Base-by-base conservation (phyloP, 1,140 invertebrate species). In the Latrodectus geometricus region DNA sequence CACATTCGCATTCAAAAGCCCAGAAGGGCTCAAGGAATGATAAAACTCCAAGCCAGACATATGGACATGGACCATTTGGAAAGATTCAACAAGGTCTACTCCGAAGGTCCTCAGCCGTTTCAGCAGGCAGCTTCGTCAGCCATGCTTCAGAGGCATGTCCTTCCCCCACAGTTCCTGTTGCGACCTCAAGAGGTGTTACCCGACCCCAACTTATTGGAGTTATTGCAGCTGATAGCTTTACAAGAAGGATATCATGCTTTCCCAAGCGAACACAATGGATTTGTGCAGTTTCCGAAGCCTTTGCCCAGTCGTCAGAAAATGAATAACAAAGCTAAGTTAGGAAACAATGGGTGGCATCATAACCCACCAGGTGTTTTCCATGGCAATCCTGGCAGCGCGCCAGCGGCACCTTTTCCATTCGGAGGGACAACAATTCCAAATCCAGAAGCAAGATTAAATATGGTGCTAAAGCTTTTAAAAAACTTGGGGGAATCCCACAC, bases 1-100 rank as follows among this genome's bases (percentile, higher is more conserved):
- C 83, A 77, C 15, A 49, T 86, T 11, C 20, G 21, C 3, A 70
- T 86, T 48, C 74, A 86, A 15, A 7, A 86, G 65, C 83, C 83
- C 3, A 35, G 73, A 15, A n/a, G 50, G 74, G 17, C 9, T 17
- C 50, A 4, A 66, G 76, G 17, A 2, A 23, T 69, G 68, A 23
- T 69, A 69, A 69, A 69, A 15, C n/a, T n/a, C n/a, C 68, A 69
- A 8, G 65, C 77, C 9, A 86, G 50, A 15, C 54, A 66, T 4
- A 21, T 49, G n/a, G 52, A 61, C 21, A 9, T 61, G 9, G 15
- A 65, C 11, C 83, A 86, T 20, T 70, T 61, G 68, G 74, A 84
- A 4, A 66, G 82, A 35, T 84, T 84, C 73, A 78, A 86, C 15
- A 11, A 48, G 4, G 35, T 77, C 5, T 77, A 86, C 11, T n/a